phyloP scores from a whole-genome alignment of 2,113 vertebrate species.

The Myodes glareolus region DNA sequence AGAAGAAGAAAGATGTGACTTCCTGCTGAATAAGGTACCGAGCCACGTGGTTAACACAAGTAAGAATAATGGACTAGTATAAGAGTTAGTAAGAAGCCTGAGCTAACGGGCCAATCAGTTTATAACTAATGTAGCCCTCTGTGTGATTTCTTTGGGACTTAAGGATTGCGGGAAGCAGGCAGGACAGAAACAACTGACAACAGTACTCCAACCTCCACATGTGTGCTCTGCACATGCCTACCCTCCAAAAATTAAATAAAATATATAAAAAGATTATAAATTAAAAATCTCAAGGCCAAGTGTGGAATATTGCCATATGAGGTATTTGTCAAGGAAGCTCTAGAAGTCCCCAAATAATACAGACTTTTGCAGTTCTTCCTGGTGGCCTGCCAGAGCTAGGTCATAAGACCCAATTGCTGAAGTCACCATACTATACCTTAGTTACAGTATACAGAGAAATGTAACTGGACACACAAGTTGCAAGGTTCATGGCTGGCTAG shows the following conservation, averaged over 20 bases:
- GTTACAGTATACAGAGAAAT: neutral
- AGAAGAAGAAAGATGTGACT: no score
- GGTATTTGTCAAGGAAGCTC: neutral
- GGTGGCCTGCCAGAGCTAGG: neutral
- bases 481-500: neutral
- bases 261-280: neutral
- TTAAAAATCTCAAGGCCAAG: neutral
- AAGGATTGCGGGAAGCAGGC: no score
- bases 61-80: no score
- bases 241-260: no score
- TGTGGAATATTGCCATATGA: neutral
- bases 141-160: no score
- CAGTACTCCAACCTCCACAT: neutral
- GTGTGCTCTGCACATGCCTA: neutral
- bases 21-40: no score
- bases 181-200: no score
- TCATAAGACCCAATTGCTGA: neutral
- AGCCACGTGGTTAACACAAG: no score
- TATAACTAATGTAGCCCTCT: no score
- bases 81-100: no score
- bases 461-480: neutral
- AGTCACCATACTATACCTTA: neutral
- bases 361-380: neutral
- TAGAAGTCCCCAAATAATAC: neutral
- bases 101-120: no score